phyloP scores from a whole-genome alignment of 1,140 invertebrate genomes.

The Leptopilina clavipes region DNA sequence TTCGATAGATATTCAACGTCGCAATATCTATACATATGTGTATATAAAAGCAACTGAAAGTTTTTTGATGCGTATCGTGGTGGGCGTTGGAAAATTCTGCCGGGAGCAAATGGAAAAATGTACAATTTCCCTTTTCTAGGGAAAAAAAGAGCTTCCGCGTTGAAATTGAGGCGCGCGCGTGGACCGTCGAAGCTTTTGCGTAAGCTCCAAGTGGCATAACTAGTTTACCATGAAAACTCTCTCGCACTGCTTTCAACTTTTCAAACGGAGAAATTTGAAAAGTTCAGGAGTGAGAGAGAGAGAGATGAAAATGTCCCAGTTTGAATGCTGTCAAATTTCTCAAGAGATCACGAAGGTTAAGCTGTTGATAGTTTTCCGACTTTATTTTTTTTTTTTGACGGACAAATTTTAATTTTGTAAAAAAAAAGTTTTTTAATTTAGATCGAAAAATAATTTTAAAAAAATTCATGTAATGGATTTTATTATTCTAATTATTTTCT shows the following conservation, averaged over 20 bases:
- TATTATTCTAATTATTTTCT: too few species aligned
- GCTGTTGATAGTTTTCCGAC: not conserved
- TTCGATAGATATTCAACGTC: constrained; percentile 16
- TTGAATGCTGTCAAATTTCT: constrained; percentile 35
- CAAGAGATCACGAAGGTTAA: not conserved
- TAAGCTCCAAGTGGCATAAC: constrained; percentile 27
- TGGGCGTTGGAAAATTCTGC: constrained; percentile 16
- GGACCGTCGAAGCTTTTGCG: constrained; percentile 28
- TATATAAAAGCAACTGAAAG: constrained; percentile 10
- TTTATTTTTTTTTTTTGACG: not conserved
- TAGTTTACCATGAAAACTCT: constrained; percentile 30
- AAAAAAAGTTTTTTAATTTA: too few species aligned
- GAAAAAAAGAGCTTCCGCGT: constrained; percentile 22
- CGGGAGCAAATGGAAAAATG: constrained; percentile 31
- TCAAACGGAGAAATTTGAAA: constrained; percentile 33
- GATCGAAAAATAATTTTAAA: too few species aligned
- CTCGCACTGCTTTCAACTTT: constrained; percentile 34
- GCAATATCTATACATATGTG: not conserved
- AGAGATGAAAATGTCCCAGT: constrained; percentile 22
- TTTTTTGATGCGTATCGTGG: constrained; percentile 12
- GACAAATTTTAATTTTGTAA: too few species aligned
- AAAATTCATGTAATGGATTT: not conserved
- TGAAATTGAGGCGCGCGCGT: constrained; percentile 25
- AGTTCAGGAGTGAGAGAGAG: not conserved
- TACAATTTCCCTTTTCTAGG: constrained; percentile 34